Conservation (phyloP, 2,888 invertebrate species). For the Stenotaenia linearis region DNA sequence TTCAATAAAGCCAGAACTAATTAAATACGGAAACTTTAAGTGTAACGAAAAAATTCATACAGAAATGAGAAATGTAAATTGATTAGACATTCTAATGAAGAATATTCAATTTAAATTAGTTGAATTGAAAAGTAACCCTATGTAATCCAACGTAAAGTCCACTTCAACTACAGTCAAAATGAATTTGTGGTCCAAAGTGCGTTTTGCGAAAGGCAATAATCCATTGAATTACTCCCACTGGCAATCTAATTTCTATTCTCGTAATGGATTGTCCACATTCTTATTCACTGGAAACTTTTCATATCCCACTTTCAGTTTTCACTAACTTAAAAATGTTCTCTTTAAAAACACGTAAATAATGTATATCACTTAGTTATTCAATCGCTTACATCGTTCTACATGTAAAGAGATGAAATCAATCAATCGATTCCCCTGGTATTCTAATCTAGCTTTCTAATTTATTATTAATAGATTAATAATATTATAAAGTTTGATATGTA, state of each 20-base stretch:
- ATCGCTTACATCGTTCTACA: background rate
- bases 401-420: background rate
- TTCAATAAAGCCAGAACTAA: too few relatives aligned
- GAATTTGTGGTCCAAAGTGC: background rate
- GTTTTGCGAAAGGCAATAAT: background rate
- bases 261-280: background rate
- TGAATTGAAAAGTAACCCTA: background rate
- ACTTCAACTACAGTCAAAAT: background rate
- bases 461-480: too few relatives aligned
- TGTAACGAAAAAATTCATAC: too few relatives aligned
- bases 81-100: background rate
- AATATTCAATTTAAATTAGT: background rate
- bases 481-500: too few relatives aligned
- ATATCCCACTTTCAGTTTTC: background rate
- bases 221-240: background rate
- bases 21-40: too few relatives aligned
- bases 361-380: too few relatives aligned
- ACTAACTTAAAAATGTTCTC: background rate
- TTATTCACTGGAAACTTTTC: background rate
- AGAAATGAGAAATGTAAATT: too few relatives aligned
- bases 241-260: background rate
- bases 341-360: background rate
- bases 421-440: background rate
- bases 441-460: background rate
- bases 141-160: background rate